Percentiles rank a stretch among this genome's conserved stretches.
Evolutionary conservation across 2,797 vertebrate genomes (phyloP).

Genomic region (Mus minutoides): DNA sequence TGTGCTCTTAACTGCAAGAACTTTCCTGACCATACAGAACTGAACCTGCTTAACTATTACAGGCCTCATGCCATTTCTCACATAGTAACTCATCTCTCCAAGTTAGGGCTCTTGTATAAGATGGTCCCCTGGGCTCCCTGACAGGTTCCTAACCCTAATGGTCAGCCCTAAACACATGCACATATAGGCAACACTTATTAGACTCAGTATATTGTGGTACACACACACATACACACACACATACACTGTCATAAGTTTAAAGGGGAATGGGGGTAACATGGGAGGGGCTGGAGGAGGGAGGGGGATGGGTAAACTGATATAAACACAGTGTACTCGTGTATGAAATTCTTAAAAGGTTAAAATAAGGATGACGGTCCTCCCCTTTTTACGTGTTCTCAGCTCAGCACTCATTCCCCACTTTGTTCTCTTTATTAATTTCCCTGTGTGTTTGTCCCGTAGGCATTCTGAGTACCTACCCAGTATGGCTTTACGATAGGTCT

Average conservation of each 20-base stretch:
- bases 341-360: background rate
- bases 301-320: background rate
- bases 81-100: background rate
- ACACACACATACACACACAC: background rate
- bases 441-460: background rate
- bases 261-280: background rate
- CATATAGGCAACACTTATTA: background rate
- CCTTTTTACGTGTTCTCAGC: background rate
- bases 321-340: background rate
- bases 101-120: background rate
- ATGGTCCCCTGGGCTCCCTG: background rate
- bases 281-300: background rate
- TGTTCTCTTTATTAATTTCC: background rate
- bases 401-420: background rate
- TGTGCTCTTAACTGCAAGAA: background rate
- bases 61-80: background rate
- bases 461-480: background rate
- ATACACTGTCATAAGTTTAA: background rate
- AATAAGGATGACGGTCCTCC: background rate
- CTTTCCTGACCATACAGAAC: background rate
- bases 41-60: background rate
- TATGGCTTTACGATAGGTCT: background rate
- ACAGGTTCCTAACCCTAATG: background rate
- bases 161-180: background rate
- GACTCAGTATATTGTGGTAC: background rate